Conservation (phyloP, 2,888 invertebrate genomes). For the Agriopis marginaria region DNA sequence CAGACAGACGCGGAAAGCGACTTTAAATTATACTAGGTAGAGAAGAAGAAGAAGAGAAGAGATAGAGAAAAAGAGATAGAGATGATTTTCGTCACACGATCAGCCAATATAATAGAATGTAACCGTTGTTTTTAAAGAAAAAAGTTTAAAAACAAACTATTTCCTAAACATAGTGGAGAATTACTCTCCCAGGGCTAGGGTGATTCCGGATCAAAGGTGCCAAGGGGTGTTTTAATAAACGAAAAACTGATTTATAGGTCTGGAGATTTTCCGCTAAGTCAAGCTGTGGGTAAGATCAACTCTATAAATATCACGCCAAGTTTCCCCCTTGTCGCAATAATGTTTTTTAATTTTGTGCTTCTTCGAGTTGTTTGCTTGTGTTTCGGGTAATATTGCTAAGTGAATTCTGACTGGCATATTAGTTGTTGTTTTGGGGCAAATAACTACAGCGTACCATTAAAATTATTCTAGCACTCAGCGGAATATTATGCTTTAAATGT, state of each 20-base stretch:
- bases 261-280: constrained; percentile 68
- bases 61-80: too few relatives aligned
- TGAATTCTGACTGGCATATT: too few relatives aligned
- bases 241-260: constrained; percentile 78
- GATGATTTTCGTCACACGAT: too few relatives aligned
- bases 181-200: constrained; percentile 46
- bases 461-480: too few relatives aligned
- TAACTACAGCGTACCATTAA: too few relatives aligned
- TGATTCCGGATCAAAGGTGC: constrained; percentile 62
- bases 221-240: constrained; percentile 75
- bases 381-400: too few relatives aligned
- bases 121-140: background rate
- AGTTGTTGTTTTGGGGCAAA: too few relatives aligned
- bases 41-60: too few relatives aligned
- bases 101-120: background rate
- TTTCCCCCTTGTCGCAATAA: constrained; percentile 16
- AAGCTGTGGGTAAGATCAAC: constrained; percentile 25
- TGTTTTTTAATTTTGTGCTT: background rate
- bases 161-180: constrained; percentile 28
- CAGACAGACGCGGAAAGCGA: too few relatives aligned
- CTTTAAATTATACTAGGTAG: too few relatives aligned
- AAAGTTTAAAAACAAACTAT: constrained; percentile 3
- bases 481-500: too few relatives aligned
- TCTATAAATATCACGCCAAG: constrained; percentile 1
- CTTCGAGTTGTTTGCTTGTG: background rate